Evolutionary conservation across 2,797 vertebrate genomes (phyloP).

Genomic region (Poecilia wingei): DNA sequence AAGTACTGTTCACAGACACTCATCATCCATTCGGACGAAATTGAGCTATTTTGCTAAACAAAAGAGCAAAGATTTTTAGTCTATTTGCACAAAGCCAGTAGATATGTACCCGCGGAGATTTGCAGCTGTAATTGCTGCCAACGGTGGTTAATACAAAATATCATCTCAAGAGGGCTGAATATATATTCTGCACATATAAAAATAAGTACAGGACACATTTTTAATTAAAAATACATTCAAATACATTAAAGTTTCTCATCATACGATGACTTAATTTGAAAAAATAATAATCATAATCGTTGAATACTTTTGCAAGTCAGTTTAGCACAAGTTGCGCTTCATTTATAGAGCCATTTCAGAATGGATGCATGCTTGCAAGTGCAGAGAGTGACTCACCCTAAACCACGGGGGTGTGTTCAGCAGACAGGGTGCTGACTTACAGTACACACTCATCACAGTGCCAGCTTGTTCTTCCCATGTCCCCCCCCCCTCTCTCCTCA

Average conservation of each 20-base stretch:
- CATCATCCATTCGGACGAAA: too few relatives aligned
- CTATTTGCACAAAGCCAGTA: neutral
- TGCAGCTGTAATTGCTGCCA: neutral
- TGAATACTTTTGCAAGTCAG: neutral
- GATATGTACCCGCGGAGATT: neutral
- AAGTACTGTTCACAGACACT: neutral
- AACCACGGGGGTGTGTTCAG: conserved; percentile 46
- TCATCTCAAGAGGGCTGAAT: neutral
- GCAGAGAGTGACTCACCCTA: conserved; percentile 75
- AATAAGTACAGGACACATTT: neutral
- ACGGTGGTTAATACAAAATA: neutral
- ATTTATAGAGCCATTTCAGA: conserved; percentile 37
- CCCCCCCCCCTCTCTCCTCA: neutral
- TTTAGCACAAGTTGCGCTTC: conserved; percentile 11
- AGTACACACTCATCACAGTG: conserved; percentile 48
- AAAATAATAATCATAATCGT: neutral
- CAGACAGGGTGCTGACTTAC: conserved; percentile 52
- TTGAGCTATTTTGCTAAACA: neutral
- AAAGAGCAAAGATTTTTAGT: neutral
- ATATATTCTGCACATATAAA: neutral
- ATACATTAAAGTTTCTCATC: neutral
- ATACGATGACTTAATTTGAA: neutral
- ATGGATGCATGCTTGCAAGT: conserved; percentile 71
- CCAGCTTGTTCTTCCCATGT: conserved; percentile 36
- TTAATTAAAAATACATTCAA: neutral